These are phyloP conservation scores for Onychomys arenicola DNA, from an alignment of 2,797 vertebrate species.

Conservation along the genomic window DNA sequence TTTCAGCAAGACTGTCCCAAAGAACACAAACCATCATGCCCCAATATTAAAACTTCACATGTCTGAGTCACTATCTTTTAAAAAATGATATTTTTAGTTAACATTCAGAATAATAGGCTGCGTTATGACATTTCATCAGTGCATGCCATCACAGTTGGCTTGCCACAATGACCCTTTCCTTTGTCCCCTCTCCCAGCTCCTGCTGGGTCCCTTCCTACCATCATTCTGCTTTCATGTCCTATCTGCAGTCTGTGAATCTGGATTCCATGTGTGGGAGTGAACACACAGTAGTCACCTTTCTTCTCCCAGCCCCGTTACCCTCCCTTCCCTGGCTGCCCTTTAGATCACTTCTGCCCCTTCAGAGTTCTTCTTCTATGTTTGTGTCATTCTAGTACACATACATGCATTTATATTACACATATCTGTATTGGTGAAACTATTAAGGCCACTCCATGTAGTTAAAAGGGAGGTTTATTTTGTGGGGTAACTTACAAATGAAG, in stretches of 20 bases:
- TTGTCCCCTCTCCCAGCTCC: not conserved
- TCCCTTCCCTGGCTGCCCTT: no score
- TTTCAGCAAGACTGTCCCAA: not conserved
- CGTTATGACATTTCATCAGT: not conserved
- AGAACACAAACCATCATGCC: not conserved
- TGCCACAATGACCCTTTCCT: not conserved
- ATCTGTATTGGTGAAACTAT: not conserved
- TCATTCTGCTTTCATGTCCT: not conserved
- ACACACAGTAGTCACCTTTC: not conserved
- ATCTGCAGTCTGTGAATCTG: not conserved
- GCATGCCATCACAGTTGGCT: not conserved
- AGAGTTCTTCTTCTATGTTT: not conserved
- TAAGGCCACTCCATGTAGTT: no score
- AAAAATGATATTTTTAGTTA: not conserved
- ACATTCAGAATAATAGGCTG: not conserved
- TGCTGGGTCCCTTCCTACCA: not conserved
- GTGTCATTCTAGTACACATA: not conserved
- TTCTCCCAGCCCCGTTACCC: not conserved
- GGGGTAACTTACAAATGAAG: no score
- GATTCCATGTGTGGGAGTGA: not conserved
- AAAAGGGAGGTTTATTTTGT: no score
- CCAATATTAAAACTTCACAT: fast-evolving
- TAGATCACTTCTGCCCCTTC: not conserved
- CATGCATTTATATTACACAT: not conserved
- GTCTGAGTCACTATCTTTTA: not conserved